Evolutionary conservation across 2,113 vertebrate species (phyloP).

Genomic region (Psephotus haematonotus): DNA sequence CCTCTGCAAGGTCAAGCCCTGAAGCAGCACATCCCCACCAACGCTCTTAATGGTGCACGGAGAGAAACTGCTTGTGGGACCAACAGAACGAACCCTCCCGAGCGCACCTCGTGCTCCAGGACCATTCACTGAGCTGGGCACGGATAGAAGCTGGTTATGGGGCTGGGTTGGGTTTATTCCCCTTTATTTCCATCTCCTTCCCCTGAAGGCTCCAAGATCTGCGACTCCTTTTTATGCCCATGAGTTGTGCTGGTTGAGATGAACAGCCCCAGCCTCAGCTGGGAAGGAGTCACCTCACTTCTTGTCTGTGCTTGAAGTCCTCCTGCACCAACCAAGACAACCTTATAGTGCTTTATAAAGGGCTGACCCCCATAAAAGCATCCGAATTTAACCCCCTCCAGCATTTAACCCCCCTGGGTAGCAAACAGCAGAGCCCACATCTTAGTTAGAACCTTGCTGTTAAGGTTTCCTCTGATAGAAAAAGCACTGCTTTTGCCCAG

Average conservation of each 20-base stretch:
- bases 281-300: neutral
- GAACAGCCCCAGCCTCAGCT: neutral
- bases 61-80: neutral
- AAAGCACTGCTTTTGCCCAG: neutral
- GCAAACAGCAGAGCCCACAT: neutral
- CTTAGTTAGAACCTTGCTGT: neutral
- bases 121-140: rapidly evolving
- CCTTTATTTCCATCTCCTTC: neutral
- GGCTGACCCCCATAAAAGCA: neutral
- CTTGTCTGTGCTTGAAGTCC: rapidly evolving
- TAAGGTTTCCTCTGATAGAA: neutral
- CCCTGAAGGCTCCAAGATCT: too few species aligned
- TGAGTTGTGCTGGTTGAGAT: neutral
- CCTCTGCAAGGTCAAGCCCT: neutral
- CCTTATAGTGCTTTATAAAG: rapidly evolving
- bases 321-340: neutral
- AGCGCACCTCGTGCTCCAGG: neutral
- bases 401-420: neutral
- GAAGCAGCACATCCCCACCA: neutral
- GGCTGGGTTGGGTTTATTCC: neutral
- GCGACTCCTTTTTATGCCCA: neutral
- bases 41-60: rapidly evolving
- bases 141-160: neutral
- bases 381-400: neutral
- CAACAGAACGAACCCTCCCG: neutral